A percentile compares a stretch with the other conserved stretches of the same genome.
Evolutionary conservation across 2,888 invertebrate species (phyloP).

Genomic region (Embidobia sp.): DNA sequence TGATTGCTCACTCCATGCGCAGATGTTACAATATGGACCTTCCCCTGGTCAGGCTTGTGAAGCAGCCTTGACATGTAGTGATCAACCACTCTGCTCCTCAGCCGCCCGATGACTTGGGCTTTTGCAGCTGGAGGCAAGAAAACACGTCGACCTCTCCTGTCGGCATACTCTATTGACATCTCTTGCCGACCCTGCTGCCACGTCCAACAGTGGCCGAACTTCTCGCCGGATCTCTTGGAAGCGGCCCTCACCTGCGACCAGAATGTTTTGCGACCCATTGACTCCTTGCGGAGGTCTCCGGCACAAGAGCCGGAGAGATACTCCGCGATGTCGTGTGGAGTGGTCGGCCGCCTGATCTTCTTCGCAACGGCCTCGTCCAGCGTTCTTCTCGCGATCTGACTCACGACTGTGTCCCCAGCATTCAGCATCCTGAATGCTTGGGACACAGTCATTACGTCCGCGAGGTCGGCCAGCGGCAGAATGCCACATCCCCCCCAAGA

Average conservation of each 20-base stretch:
- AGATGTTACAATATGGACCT: constrained; percentile 65
- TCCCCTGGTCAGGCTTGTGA: constrained; percentile 70
- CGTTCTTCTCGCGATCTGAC: constrained; percentile 62
- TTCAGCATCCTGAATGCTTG: constrained; percentile 73
- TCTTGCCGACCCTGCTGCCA: constrained; percentile 53
- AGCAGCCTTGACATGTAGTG: constrained; percentile 23
- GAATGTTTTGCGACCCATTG: constrained; percentile 16
- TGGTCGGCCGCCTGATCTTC: constrained; percentile 18
- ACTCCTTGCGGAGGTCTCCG: constrained; percentile 10
- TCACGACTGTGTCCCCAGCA: constrained; percentile 63
- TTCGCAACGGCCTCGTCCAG: constrained; percentile 62
- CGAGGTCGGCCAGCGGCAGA: constrained; percentile 70
- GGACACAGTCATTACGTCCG: constrained; percentile 69
- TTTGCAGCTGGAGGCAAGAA: constrained; percentile 60
- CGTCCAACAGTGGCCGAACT: constrained; percentile 61
- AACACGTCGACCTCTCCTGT: constrained; percentile 14
- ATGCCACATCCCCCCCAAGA: constrained; percentile 71
- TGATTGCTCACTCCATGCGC: constrained; percentile 68
- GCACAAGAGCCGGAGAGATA: constrained; percentile 42
- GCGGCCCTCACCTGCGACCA: constrained; percentile 68
- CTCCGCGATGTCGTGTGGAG: constrained; percentile 62
- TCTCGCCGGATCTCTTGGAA: constrained; percentile 48
- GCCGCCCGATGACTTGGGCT: background rate
- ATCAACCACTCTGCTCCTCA: constrained; percentile 17
- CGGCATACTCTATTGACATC: constrained; percentile 4